phyloP scores from a whole-genome alignment of 1,140 invertebrate species.

The Zaprionus davidi region DNA sequence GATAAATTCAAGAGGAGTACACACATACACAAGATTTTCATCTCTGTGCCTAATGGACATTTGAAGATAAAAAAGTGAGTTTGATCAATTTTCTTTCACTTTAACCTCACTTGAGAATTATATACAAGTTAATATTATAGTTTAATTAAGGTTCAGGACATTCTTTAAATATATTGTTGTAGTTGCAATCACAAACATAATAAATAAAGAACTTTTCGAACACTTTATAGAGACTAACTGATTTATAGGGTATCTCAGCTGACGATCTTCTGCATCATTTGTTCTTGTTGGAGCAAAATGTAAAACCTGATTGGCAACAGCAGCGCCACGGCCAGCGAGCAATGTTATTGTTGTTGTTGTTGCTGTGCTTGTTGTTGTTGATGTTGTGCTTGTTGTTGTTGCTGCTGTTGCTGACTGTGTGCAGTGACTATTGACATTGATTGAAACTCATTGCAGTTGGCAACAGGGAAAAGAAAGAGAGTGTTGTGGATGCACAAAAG shows the following conservation, averaged over 20 bases:
- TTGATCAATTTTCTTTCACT: too few relatives aligned
- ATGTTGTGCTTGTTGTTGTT: slow-evolving; percentile 16
- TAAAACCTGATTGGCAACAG: slow-evolving; percentile 57
- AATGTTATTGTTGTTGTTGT: slow-evolving; percentile 7
- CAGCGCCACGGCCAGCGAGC: slow-evolving; percentile 29
- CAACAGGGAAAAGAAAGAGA: slow-evolving; percentile 18
- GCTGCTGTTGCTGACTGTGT: slow-evolving; percentile 35
- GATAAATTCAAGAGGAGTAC: too few relatives aligned
- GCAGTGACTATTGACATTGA: slow-evolving; percentile 73
- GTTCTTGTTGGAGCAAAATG: slow-evolving; percentile 24
- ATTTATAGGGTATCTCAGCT: neutral
- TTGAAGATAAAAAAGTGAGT: too few relatives aligned
- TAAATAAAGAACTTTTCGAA: too few relatives aligned
- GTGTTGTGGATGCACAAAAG: neutral
- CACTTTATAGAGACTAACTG: too few relatives aligned
- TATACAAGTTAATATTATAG: too few relatives aligned
- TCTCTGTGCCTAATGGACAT: too few relatives aligned
- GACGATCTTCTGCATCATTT: neutral
- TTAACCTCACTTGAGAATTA: too few relatives aligned
- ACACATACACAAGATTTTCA: too few relatives aligned
- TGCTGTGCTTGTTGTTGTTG: neutral
- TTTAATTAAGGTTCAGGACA: too few relatives aligned
- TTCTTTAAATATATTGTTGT: too few relatives aligned
- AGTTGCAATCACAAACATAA: too few relatives aligned
- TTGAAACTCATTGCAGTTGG: slow-evolving; percentile 58